Conservation (phyloP, 1,140 invertebrate species). For the Pseudomyrmex sp. region DNA sequence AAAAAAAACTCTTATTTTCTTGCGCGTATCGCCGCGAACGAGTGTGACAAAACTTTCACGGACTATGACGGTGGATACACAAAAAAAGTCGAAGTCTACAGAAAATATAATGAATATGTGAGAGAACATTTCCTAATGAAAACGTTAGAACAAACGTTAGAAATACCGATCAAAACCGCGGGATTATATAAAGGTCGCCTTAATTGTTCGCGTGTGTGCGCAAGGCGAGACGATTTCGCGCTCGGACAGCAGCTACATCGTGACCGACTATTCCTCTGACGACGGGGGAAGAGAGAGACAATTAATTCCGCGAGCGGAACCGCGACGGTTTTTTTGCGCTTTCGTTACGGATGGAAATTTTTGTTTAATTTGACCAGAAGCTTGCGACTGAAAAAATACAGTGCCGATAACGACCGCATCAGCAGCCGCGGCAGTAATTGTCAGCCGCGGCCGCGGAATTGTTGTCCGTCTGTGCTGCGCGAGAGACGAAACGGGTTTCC, state of each 20-base stretch:
- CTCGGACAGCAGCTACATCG: background rate
- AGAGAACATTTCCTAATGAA: conserved; percentile 12
- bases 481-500: too few species aligned
- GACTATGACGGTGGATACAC: too few species aligned
- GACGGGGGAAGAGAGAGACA: background rate
- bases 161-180: conserved; percentile 9
- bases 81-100: too few species aligned
- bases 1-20: background rate
- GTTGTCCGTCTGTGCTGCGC: conserved; percentile 1
- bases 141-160: background rate
- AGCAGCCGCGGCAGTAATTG: conserved; percentile 30
- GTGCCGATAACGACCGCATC: conserved; percentile 38
- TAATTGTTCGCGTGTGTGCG: conserved; percentile 44
- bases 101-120: too few species aligned
- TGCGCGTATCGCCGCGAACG: background rate
- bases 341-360: conserved; percentile 57
- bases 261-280: background rate
- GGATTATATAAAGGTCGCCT: conserved; percentile 16
- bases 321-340: conserved; percentile 40
- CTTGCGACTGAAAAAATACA: conserved; percentile 44
- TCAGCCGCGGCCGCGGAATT: background rate
- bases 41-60: too few species aligned
- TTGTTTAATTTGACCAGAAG: conserved; percentile 43
- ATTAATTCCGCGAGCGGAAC: background rate
- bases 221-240: conserved; percentile 6